Evolutionary conservation across 1,140 invertebrate genomes (phyloP).

Genomic region (Cotesia typhae): DNA sequence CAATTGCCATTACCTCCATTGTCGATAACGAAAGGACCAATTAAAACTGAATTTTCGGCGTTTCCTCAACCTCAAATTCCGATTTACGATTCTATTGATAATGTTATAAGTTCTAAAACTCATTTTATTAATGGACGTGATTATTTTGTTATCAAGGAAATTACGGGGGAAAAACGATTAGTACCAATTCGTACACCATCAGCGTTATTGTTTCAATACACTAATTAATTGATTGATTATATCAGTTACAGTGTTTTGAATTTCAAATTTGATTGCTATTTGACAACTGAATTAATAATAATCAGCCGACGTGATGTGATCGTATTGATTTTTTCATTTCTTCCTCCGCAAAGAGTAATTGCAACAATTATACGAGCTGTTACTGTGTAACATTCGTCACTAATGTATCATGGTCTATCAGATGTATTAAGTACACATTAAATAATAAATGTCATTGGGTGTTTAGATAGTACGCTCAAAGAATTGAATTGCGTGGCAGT

Average conservation of each 20-base stretch:
- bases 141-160: constrained; percentile 73
- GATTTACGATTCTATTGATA: constrained; percentile 33
- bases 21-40: constrained; percentile 8
- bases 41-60: constrained; percentile 6
- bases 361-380: too few relatives aligned
- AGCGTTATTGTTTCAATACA: constrained; percentile 75
- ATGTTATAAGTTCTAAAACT: constrained; percentile 48
- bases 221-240: constrained; percentile 21
- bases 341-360: constrained; percentile 7
- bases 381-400: too few relatives aligned
- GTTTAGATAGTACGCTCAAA: too few relatives aligned
- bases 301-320: neutral
- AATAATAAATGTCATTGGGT: too few relatives aligned
- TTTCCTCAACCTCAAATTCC: constrained; percentile 15
- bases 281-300: neutral
- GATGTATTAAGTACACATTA: too few relatives aligned
- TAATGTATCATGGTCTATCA: too few relatives aligned
- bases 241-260: neutral
- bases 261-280: neutral
- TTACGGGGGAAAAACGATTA: constrained; percentile 70
- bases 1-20: neutral
- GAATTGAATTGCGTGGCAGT: too few relatives aligned
- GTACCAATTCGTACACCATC: constrained; percentile 77
- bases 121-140: constrained; percentile 78
- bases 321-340: constrained; percentile 10